Conservation (phyloP, 2,797 vertebrate genomes). For the Gorsachius magnificus region DNA sequence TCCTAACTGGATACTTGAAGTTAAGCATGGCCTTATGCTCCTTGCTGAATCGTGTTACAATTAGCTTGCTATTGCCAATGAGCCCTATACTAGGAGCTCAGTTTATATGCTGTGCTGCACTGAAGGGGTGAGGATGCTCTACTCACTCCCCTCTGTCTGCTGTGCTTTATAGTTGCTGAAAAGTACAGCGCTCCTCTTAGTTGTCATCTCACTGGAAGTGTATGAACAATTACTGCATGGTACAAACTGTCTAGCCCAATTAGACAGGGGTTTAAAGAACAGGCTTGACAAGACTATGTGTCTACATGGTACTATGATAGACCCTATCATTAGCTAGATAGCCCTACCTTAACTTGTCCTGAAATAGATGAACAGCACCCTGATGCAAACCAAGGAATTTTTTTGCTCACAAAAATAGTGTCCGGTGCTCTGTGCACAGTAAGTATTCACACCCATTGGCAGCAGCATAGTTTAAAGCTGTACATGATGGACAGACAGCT, state of each 20-base stretch:
- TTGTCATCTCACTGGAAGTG: conserved; percentile 43
- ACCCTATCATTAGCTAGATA: conserved; percentile 53
- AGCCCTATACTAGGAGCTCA: background rate
- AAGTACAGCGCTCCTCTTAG: conserved; percentile 40
- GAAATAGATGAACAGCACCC: conserved; percentile 42
- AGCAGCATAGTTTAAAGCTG: background rate
- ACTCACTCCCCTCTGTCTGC: background rate
- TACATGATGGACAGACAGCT: background rate
- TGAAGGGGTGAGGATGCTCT: background rate
- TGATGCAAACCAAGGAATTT: conserved; percentile 3
- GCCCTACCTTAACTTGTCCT: conserved; percentile 50
- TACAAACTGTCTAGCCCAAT: conserved; percentile 57
- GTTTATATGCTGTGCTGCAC: background rate
- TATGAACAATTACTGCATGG: conserved; percentile 29
- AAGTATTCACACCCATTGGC: background rate
- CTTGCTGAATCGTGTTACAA: background rate
- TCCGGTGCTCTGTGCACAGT: background rate
- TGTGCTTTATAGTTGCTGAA: conserved; percentile 23
- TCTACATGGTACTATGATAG: conserved; percentile 12
- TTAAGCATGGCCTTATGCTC: background rate
- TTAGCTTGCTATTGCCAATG: background rate
- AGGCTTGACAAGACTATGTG: conserved; percentile 56
- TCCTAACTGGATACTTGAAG: background rate
- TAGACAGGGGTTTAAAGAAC: conserved; percentile 49
- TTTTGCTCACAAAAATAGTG: conserved; percentile 31